phyloP scores from a whole-genome alignment of 2,797 vertebrate species.

The Sebastes oblongus region DNA sequence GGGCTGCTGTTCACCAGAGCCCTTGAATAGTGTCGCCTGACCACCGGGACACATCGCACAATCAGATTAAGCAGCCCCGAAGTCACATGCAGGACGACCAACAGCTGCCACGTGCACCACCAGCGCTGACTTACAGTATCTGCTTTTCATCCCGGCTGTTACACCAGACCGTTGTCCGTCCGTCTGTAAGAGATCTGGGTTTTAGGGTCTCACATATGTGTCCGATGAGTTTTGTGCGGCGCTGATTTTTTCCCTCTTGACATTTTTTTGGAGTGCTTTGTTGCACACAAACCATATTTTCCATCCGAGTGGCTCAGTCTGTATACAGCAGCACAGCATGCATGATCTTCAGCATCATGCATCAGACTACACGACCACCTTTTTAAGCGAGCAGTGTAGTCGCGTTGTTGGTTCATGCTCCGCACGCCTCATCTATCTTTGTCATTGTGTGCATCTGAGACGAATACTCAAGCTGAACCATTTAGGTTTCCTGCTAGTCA shows the following conservation, averaged over 20 bases:
- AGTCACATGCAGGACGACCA: slow-evolving; percentile 71
- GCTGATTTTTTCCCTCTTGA: slow-evolving; percentile 54
- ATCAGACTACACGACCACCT: background rate
- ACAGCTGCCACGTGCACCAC: slow-evolving; percentile 66
- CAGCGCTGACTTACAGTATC: slow-evolving; percentile 59
- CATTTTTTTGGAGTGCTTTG: slow-evolving; percentile 54
- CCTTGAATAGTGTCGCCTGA: slow-evolving; percentile 64
- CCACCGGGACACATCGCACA: slow-evolving; percentile 67
- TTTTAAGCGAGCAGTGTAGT: background rate
- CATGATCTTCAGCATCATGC: slow-evolving; percentile 23
- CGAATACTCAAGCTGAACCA: slow-evolving; percentile 1
- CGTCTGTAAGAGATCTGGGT: slow-evolving; percentile 60
- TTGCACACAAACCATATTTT: slow-evolving; percentile 67
- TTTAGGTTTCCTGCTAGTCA: slow-evolving; percentile 26
- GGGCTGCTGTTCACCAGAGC: slow-evolving; percentile 62
- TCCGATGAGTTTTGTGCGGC: slow-evolving; percentile 55
- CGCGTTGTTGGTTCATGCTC: background rate
- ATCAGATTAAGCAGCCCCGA: slow-evolving; percentile 79
- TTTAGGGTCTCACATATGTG: slow-evolving; percentile 57
- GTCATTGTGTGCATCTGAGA: slow-evolving; percentile 26
- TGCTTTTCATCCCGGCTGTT: slow-evolving; percentile 51
- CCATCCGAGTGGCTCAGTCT: slow-evolving; percentile 45
- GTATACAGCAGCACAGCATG: slow-evolving; percentile 24
- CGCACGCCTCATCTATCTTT: slow-evolving; percentile 7
- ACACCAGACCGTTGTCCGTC: slow-evolving; percentile 48